A percentile compares a stretch with the other conserved stretches of the same genome.
Conservation (phyloP, 2,888 invertebrate genomes). For the Scelioninae gen. 1 region DNA sequence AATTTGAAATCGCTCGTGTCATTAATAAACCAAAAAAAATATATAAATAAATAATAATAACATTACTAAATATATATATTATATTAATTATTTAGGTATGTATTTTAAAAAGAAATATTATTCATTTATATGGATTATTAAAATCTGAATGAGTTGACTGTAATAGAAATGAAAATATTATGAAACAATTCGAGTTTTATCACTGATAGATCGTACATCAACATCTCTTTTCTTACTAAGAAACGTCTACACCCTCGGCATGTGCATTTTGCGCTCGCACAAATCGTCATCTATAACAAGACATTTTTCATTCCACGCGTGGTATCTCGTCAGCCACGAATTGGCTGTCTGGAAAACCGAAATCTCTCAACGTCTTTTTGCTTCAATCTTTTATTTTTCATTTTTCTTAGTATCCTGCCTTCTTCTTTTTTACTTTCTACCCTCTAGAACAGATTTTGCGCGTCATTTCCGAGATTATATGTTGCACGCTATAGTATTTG, state of each 20-base stretch:
- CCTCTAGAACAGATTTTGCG: constrained; percentile 41
- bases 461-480: constrained; percentile 61
- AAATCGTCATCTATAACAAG: constrained; percentile 64
- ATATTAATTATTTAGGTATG: no score
- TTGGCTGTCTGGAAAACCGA: constrained; percentile 62
- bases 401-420: background rate
- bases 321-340: constrained; percentile 71
- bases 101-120: no score
- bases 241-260: constrained; percentile 50
- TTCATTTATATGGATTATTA: no score
- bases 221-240: constrained; percentile 60
- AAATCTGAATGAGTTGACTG: no score
- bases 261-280: constrained; percentile 38
- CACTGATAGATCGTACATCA: constrained; percentile 81
- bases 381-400: constrained; percentile 24
- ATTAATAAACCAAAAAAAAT: no score
- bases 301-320: constrained; percentile 71
- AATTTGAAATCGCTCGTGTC: no score
- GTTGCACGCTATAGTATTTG: constrained; percentile 47
- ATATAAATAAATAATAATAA: no score
- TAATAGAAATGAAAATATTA: no score
- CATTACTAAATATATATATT: no score
- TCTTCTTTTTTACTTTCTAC: constrained; percentile 19
- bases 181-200: constrained; percentile 78
- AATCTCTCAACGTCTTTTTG: constrained; percentile 48